These are phyloP conservation scores for Entomyzon cyanotis DNA, from an alignment of 2,113 vertebrate species.

Conservation along the genomic window DNA sequence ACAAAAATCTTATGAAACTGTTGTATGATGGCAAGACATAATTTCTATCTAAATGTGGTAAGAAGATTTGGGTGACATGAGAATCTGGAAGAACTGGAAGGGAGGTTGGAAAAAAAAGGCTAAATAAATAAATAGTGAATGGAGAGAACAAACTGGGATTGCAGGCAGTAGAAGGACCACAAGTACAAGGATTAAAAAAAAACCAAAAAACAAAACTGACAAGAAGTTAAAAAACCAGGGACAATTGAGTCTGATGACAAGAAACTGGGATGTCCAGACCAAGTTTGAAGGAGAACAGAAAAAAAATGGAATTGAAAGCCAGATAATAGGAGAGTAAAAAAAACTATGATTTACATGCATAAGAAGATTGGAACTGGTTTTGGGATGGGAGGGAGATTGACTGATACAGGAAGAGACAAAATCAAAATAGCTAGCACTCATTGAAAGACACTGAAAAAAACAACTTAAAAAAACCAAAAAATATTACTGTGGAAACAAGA, in stretches of 20 bases:
- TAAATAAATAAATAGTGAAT: background rate
- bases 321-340: background rate
- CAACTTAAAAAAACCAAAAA: background rate
- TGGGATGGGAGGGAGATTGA: background rate
- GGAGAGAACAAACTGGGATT: background rate
- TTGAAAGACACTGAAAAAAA: background rate
- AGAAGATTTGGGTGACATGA: background rate
- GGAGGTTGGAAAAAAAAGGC: background rate
- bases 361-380: background rate
- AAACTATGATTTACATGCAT: background rate
- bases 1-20: background rate
- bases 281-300: background rate
- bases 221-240: background rate
- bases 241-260: background rate
- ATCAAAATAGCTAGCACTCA: background rate
- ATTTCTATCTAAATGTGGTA: background rate
- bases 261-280: background rate
- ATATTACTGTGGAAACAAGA: background rate
- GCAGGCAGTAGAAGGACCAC: accelerated
- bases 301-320: background rate
- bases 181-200: background rate
- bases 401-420: background rate
- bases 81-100: background rate
- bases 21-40: background rate
- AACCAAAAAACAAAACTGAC: background rate